A percentile compares a stretch with the other conserved stretches of the same genome.
phyloP scores from a whole-genome alignment of 2,113 vertebrate genomes.

The Burhinus oedicnemus region DNA sequence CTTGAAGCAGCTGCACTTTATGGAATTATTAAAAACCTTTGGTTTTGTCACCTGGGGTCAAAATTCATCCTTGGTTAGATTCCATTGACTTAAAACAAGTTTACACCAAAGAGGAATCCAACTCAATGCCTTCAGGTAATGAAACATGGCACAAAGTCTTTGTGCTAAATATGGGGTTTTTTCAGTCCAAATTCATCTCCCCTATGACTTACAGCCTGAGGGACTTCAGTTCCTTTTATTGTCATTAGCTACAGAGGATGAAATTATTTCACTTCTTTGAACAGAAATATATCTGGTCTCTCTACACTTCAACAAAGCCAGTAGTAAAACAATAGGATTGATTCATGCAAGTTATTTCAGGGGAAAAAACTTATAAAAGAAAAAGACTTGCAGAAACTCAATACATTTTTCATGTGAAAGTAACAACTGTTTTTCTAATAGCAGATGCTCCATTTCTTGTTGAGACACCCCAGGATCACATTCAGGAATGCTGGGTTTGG shows the following conservation, averaged over 20 bases:
- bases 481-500: background rate
- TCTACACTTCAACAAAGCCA: background rate
- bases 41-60: slow-evolving; percentile 10
- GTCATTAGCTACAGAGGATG: background rate
- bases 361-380: background rate
- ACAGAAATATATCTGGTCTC: background rate
- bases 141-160: background rate
- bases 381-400: background rate
- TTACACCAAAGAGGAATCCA: background rate
- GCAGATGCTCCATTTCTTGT: background rate
- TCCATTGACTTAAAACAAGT: background rate
- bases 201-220: background rate
- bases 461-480: background rate
- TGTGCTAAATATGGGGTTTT: background rate
- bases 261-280: background rate
- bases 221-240: background rate
- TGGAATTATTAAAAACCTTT: background rate
- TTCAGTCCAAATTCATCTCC: background rate
- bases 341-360: background rate
- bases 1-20: background rate
- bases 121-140: background rate
- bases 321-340: background rate
- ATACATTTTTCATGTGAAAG: background rate
- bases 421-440: background rate
- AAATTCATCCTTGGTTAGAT: background rate